These are phyloP conservation scores for Botia kubotai DNA, from an alignment of 2,797 vertebrate genomes.

Conservation along the genomic window DNA sequence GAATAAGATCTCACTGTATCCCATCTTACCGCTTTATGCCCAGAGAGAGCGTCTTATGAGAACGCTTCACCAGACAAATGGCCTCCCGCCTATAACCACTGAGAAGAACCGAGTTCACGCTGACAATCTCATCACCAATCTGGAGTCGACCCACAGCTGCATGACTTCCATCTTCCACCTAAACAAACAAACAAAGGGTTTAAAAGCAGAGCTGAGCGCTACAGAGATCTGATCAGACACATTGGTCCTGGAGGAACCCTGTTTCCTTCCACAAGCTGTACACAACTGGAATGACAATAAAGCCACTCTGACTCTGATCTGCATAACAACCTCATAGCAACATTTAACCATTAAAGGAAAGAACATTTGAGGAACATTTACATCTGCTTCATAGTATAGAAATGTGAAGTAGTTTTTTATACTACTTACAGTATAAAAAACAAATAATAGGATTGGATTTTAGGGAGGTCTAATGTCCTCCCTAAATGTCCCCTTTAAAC, in stretches of 20 bases:
- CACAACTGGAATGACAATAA: too few relatives aligned
- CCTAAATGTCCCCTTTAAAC: not conserved
- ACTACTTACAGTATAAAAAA: too few relatives aligned
- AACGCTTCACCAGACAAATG: conserved; percentile 90
- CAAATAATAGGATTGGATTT: too few relatives aligned
- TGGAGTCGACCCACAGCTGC: conserved; percentile 78
- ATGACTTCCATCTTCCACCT: conserved; percentile 90
- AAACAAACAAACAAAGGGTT: conserved; percentile 43
- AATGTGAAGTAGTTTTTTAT: too few relatives aligned
- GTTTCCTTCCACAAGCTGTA: too few relatives aligned
- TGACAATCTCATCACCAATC: conserved; percentile 87
- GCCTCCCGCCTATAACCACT: conserved; percentile 90
- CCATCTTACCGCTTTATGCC: conserved; percentile 83
- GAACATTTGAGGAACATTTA: too few relatives aligned
- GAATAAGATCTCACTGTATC: not conserved
- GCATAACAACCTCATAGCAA: not conserved
- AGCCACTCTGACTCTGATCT: too few relatives aligned
- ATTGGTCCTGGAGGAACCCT: too few relatives aligned
- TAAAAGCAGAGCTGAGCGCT: not conserved
- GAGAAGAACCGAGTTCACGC: conserved; percentile 84
- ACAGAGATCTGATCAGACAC: not conserved
- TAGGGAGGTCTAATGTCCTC: not conserved
- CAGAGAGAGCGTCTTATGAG: conserved; percentile 83
- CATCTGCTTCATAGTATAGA: too few relatives aligned
- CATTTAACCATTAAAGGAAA: not conserved